These are phyloP conservation scores for Brachylomia viminalis DNA, from an alignment of 2,888 invertebrate species.

Conservation along the genomic window DNA sequence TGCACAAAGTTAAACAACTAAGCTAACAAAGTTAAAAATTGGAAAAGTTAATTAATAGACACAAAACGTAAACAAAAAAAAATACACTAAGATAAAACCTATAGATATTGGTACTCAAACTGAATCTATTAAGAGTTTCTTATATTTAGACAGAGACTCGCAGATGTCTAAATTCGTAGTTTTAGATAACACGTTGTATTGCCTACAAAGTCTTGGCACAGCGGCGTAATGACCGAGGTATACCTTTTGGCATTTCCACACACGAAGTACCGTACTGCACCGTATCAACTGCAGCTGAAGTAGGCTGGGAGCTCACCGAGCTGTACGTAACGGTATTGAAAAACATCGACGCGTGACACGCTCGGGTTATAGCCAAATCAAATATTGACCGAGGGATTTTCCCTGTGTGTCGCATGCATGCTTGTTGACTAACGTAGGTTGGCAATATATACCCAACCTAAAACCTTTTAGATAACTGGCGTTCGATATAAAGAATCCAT, in stretches of 20 bases:
- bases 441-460: not conserved
- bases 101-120: too few species aligned
- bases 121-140: too few species aligned
- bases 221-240: too few species aligned
- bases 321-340: slow-evolving; percentile 58
- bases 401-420: slow-evolving; percentile 7
- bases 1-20: too few species aligned
- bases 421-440: not conserved
- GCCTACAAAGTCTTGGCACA: too few species aligned
- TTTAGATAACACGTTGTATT: too few species aligned
- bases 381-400: slow-evolving; percentile 68
- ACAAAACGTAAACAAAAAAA: too few species aligned
- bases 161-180: too few species aligned
- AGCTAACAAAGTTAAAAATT: too few species aligned
- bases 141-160: too few species aligned
- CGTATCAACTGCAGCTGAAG: slow-evolving; percentile 25
- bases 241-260: not conserved
- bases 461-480: slow-evolving; percentile 43
- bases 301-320: slow-evolving; percentile 19
- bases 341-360: slow-evolving; percentile 66
- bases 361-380: slow-evolving; percentile 67
- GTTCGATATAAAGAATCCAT: slow-evolving; percentile 26
- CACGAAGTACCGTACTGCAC: slow-evolving; percentile 4
- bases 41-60: too few species aligned
- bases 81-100: too few species aligned